Evolutionary conservation across 1,140 invertebrate genomes (phyloP).

Genomic region (Ceratina japonica): DNA sequence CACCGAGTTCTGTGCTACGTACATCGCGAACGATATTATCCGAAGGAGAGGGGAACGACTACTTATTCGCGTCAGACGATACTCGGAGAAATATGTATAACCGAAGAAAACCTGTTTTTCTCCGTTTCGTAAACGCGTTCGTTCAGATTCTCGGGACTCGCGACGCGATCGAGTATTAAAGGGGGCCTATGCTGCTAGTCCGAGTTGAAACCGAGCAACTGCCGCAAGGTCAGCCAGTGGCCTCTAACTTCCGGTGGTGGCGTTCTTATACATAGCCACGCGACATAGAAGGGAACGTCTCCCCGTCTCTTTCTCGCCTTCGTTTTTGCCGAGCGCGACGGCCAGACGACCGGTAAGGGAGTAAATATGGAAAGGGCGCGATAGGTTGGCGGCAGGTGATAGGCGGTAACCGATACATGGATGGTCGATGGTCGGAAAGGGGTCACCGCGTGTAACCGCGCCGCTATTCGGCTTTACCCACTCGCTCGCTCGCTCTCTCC

Average conservation of each 20-base stretch:
- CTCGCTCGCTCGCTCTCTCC: slow-evolving; percentile 19
- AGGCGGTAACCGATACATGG: not conserved
- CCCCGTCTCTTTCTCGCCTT: not conserved
- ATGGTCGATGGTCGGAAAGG: slow-evolving; percentile 40
- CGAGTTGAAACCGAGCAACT: slow-evolving; percentile 66
- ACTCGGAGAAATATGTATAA: not conserved
- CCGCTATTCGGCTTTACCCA: not conserved
- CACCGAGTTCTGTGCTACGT: too few species aligned
- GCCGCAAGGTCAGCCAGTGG: slow-evolving; percentile 78
- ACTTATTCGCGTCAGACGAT: not conserved
- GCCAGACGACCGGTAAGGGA: too few species aligned
- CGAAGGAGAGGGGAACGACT: too few species aligned
- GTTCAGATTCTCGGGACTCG: slow-evolving; percentile 52
- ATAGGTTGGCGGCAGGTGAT: too few species aligned
- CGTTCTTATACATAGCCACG: slow-evolving; percentile 56
- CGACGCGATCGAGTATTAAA: slow-evolving; percentile 65
- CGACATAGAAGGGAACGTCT: slow-evolving; percentile 51
- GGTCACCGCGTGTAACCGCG: slow-evolving; percentile 41
- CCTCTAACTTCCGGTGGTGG: slow-evolving; percentile 79
- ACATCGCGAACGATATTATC: too few species aligned
- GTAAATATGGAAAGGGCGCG: too few species aligned
- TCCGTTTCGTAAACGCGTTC: not conserved
- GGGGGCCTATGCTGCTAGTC: slow-evolving; percentile 53
- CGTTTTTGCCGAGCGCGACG: not conserved
- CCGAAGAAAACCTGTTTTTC: slow-evolving; percentile 4